These are phyloP conservation scores for Cephus spinipes DNA, from an alignment of 2,888 invertebrate species.

Conservation along the genomic window DNA sequence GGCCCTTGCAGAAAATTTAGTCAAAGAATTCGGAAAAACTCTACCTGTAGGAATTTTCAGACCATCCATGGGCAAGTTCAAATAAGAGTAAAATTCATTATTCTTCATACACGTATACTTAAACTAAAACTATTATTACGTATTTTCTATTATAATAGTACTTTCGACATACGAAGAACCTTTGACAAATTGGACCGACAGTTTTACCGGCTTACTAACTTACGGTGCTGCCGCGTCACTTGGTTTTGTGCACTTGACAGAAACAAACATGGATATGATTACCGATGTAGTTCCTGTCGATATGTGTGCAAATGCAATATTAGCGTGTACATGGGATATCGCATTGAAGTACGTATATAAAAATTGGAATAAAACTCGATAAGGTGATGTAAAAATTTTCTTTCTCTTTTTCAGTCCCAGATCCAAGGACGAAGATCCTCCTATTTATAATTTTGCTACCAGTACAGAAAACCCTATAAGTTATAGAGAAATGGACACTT, in stretches of 20 bases:
- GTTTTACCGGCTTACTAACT: slow-evolving; percentile 33
- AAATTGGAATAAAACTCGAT: neutral
- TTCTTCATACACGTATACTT: too few species aligned
- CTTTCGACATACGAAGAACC: slow-evolving; percentile 43
- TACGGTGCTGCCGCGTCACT: slow-evolving; percentile 24
- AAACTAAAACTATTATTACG: too few species aligned
- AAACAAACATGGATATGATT: slow-evolving; percentile 21
- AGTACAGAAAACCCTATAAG: neutral
- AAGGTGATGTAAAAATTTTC: neutral
- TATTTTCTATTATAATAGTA: slow-evolving; percentile 32
- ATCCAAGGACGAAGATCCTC: neutral
- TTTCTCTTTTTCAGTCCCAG: neutral
- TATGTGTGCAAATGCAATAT: slow-evolving; percentile 43
- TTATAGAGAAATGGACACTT: neutral
- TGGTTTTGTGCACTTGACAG: slow-evolving; percentile 39
- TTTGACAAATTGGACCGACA: slow-evolving; percentile 37
- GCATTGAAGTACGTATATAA: slow-evolving; percentile 21
- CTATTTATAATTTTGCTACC: neutral
- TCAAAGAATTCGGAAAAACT: slow-evolving; percentile 36
- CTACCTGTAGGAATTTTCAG: slow-evolving; percentile 48
- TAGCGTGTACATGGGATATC: slow-evolving; percentile 46
- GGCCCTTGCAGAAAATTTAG: slow-evolving; percentile 47
- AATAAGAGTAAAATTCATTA: slow-evolving; percentile 2
- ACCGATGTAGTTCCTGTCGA: slow-evolving; percentile 48
- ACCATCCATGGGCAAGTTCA: slow-evolving; percentile 43